Percentiles rank a stretch among this genome's conserved stretches.
Evolutionary conservation across 2,797 vertebrate species (phyloP).

Genomic region (Orientallactaga sibirica): DNA sequence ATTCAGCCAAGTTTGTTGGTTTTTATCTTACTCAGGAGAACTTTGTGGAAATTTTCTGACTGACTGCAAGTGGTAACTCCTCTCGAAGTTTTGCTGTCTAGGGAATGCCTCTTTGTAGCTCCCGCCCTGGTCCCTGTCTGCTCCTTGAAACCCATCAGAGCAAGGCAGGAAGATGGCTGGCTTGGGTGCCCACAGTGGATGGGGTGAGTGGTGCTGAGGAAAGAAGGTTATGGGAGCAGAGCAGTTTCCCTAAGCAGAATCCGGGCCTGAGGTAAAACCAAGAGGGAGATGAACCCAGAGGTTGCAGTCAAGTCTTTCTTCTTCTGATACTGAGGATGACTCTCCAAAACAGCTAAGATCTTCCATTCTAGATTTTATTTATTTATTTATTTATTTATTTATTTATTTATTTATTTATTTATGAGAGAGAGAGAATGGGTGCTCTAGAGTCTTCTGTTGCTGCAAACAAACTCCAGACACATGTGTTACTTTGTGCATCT

Average conservation of each 20-base stretch:
- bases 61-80: background rate
- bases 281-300: background rate
- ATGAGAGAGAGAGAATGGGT: no score
- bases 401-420: no score
- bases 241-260: background rate
- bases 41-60: background rate
- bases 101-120: no score
- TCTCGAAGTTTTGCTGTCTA: background rate
- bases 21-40: background rate
- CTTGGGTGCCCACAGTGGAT: background rate
- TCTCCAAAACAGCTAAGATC: no score
- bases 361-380: no score
- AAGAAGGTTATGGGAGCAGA: background rate
- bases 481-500: no score
- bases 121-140: background rate
- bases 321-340: background rate
- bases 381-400: no score
- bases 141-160: fast-evolving
- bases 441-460: no score
- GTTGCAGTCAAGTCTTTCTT: background rate
- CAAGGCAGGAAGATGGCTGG: background rate
- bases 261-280: background rate
- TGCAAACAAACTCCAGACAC: no score
- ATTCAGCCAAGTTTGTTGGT: background rate
- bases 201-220: fast-evolving